These are phyloP conservation scores for Urosaurus nigricauda DNA, from an alignment of 2,797 vertebrate genomes.

Conservation along the genomic window DNA sequence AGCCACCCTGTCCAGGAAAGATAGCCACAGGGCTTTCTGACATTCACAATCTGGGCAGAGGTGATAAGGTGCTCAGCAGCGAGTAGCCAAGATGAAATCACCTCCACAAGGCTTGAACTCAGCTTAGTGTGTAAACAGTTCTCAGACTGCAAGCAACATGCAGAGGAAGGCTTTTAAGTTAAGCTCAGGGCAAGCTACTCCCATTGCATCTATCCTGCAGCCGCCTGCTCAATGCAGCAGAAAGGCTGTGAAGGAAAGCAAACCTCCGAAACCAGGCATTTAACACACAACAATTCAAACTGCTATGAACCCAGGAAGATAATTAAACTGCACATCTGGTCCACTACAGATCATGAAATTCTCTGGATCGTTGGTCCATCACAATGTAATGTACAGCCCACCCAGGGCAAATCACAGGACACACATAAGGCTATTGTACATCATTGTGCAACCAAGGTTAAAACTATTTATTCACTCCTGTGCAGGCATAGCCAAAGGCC, in stretches of 20 bases:
- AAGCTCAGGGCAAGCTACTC: neutral
- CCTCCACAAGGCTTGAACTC: neutral
- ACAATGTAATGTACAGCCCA: neutral
- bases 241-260: too few relatives aligned
- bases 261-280: neutral
- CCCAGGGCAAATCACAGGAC: neutral
- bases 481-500: neutral
- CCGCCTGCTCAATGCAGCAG: neutral
- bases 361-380: too few relatives aligned
- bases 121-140: neutral
- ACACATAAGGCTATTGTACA: neutral
- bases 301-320: neutral
- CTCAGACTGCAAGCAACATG: neutral
- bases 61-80: slow-evolving; percentile 8
- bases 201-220: neutral
- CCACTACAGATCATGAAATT: neutral
- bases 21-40: neutral
- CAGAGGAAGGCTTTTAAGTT: neutral
- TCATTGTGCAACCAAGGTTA: neutral
- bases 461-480: neutral
- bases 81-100: neutral
- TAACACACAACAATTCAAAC: neutral
- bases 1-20: neutral
- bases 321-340: neutral
- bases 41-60: neutral